Percentiles rank a stretch among this genome's conserved stretches.
Evolutionary conservation across 2,888 invertebrate genomes (phyloP).

Genomic region (Hirtodrosophila trivittata): DNA sequence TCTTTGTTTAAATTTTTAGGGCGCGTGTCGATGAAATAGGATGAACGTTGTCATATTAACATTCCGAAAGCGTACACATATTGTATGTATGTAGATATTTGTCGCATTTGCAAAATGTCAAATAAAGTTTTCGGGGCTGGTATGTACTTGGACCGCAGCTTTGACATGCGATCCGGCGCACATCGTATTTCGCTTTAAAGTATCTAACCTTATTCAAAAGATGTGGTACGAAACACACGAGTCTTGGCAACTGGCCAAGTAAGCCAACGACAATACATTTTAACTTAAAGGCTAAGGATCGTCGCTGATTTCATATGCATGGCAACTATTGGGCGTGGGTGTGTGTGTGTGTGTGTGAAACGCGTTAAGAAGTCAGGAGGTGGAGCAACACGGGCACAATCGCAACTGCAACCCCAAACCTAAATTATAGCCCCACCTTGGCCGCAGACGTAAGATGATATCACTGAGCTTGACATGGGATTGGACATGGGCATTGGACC

Average conservation of each 20-base stretch:
- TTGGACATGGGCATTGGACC: constrained; percentile 6
- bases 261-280: neutral
- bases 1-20: neutral
- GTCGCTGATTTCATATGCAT: no score
- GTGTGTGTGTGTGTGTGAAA: neutral
- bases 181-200: constrained; percentile 54
- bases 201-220: constrained; percentile 12
- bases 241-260: constrained; percentile 6
- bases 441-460: constrained; percentile 49
- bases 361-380: constrained; percentile 25
- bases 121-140: constrained; percentile 23
- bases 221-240: neutral
- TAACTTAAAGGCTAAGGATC: constrained; percentile 3
- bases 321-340: neutral
- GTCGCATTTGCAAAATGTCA: constrained; percentile 15
- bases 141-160: constrained; percentile 2
- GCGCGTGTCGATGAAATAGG: constrained; percentile 6
- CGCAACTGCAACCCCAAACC: neutral
- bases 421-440: neutral
- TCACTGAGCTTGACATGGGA: constrained; percentile 46
- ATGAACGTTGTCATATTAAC: constrained; percentile 8
- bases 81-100: constrained; percentile 1
- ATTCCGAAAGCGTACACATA: constrained; percentile 10
- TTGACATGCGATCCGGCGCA: constrained; percentile 16
- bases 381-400: constrained; percentile 29